These are phyloP conservation scores for Cancer borealis DNA, from an alignment of 2,888 invertebrate genomes.

Conservation along the genomic window DNA sequence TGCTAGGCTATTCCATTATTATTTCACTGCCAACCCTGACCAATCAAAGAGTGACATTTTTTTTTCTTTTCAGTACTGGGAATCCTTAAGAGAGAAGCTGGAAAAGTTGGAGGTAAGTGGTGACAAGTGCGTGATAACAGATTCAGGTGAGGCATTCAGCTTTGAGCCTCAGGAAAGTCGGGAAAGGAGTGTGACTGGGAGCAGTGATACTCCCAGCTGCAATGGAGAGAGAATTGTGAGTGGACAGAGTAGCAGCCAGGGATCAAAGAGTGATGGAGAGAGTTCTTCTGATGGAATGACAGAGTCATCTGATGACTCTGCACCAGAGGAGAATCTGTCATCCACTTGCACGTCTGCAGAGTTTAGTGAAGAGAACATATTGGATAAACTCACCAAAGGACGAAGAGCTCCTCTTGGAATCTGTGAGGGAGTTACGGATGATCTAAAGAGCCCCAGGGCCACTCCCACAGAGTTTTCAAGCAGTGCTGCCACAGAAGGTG, in stretches of 20 bases:
- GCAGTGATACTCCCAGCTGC: constrained; percentile 9
- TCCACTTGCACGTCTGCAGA: background rate
- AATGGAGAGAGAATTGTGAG: constrained; percentile 59
- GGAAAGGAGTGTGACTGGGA: constrained; percentile 61
- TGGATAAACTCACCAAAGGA: background rate
- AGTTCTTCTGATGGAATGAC: constrained; percentile 8
- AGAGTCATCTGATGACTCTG: background rate
- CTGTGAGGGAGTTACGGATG: constrained; percentile 26
- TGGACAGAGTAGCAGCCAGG: constrained; percentile 53
- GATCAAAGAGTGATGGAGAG: constrained; percentile 58
- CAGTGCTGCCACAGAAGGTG: background rate
- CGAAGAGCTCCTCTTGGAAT: background rate
- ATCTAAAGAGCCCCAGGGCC: background rate
- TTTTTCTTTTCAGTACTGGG: constrained; percentile 65
- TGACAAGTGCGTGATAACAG: background rate
- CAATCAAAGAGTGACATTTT: too few species aligned
- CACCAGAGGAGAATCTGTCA: background rate
- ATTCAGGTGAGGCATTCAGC: background rate
- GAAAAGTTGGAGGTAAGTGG: constrained; percentile 53
- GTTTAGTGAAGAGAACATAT: background rate
- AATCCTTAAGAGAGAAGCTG: constrained; percentile 61
- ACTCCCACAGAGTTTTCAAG: background rate
- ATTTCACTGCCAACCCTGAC: too few species aligned
- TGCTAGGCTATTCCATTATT: too few species aligned
- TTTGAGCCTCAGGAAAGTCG: constrained; percentile 28